Evolutionary conservation across 2,888 invertebrate species (phyloP).

Genomic region (Amblyjoppa proteus): DNA sequence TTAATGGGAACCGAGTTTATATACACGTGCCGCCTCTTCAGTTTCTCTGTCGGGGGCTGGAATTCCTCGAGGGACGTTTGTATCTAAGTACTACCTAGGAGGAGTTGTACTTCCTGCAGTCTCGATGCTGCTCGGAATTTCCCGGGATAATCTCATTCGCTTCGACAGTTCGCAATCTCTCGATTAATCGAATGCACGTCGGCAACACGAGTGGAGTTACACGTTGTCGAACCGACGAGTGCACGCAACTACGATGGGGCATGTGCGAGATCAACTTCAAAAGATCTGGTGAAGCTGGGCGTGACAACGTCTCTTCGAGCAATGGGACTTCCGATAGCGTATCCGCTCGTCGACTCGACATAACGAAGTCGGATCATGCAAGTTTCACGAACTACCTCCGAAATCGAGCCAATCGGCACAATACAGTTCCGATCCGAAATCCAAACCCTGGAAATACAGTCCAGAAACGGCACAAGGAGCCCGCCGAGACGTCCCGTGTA

Average conservation of each 20-base stretch:
- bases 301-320: background rate
- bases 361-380: background rate
- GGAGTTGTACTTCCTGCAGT: conserved; percentile 24
- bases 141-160: conserved; percentile 5
- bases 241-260: background rate
- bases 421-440: background rate
- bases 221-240: conserved; percentile 12
- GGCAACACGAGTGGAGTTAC: conserved; percentile 62
- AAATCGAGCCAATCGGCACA: background rate
- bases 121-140: background rate
- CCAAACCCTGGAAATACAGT: no score
- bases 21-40: conserved; percentile 41
- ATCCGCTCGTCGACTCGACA: background rate
- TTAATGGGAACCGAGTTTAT: conserved; percentile 55
- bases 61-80: conserved; percentile 45
- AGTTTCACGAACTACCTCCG: background rate
- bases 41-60: background rate
- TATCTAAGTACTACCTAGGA: conserved; percentile 26
- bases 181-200: conserved; percentile 74
- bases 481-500: no score
- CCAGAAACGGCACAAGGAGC: no score
- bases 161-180: conserved; percentile 68
- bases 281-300: background rate
- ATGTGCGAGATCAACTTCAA: background rate
- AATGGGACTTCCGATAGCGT: background rate